These are phyloP conservation scores for Patella pellucida DNA, from an alignment of 2,888 invertebrate genomes.

Conservation along the genomic window DNA sequence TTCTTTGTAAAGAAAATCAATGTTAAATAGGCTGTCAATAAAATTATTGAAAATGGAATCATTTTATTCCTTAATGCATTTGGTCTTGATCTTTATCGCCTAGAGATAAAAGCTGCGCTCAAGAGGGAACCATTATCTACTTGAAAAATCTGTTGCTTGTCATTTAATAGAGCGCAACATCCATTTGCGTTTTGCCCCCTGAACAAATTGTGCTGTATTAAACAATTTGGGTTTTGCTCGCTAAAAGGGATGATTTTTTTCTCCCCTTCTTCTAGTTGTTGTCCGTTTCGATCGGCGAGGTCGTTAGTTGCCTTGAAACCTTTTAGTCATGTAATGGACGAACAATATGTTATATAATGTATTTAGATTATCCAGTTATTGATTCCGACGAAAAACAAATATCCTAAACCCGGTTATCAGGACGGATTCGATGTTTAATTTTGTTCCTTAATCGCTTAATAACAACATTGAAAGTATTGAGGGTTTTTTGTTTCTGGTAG, in stretches of 20 bases:
- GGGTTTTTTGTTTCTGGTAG: no score
- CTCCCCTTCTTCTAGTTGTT: neutral
- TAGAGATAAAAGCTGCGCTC: neutral
- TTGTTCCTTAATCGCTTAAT: no score
- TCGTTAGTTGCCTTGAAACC: neutral
- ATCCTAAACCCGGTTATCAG: no score
- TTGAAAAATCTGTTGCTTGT: neutral
- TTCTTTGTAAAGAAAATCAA: neutral
- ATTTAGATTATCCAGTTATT: neutral
- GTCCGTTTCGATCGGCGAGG: neutral
- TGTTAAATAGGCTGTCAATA: neutral
- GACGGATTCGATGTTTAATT: no score
- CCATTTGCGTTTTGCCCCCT: neutral
- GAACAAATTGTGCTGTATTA: neutral
- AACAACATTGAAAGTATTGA: no score
- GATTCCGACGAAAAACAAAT: no score
- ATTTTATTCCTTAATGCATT: neutral
- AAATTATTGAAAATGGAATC: slow-evolving; percentile 6
- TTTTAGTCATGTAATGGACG: neutral
- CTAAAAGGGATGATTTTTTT: neutral
- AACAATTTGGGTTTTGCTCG: neutral
- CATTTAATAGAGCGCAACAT: neutral
- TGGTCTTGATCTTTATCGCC: no score
- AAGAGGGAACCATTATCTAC: neutral
- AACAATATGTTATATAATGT: neutral